Conservation (phyloP, 1,140 invertebrate genomes). For the Heliconius nattereri region DNA sequence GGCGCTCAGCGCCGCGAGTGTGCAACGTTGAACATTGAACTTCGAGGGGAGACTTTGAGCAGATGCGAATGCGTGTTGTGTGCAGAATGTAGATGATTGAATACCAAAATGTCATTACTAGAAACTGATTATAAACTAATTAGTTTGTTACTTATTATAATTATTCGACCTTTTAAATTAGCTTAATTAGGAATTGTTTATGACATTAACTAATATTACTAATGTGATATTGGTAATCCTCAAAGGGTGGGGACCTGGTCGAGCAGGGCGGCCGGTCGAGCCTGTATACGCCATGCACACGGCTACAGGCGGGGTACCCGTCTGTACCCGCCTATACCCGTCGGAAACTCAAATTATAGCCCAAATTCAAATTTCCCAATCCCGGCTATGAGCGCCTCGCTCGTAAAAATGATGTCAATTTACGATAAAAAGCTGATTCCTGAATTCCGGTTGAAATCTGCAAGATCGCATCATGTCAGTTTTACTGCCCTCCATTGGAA, state of each 20-base stretch:
- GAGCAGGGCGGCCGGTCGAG: background rate
- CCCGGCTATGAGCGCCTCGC: slow-evolving; percentile 45
- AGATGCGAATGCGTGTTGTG: background rate
- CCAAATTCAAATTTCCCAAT: slow-evolving; percentile 52
- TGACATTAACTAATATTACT: slow-evolving; percentile 13
- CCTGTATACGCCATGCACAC: background rate
- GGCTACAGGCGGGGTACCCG: too few species aligned
- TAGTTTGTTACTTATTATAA: background rate
- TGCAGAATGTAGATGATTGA: too few species aligned
- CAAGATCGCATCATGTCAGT: slow-evolving; percentile 47
- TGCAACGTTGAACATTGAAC: background rate
- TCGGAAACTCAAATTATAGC: slow-evolving; percentile 34
- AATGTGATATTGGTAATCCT: too few species aligned
- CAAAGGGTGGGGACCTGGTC: too few species aligned
- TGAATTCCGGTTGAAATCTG: slow-evolving; percentile 45
- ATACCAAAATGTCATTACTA: too few species aligned
- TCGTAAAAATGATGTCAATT: slow-evolving; percentile 67
- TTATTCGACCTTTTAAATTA: background rate
- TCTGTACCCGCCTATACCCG: too few species aligned
- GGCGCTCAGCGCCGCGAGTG: background rate
- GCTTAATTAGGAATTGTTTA: background rate
- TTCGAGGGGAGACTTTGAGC: background rate
- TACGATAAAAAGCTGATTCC: slow-evolving; percentile 63
- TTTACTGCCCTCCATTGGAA: slow-evolving; percentile 38
- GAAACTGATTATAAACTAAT: background rate